A percentile compares a stretch with the other conserved stretches of the same genome.
phyloP scores from a whole-genome alignment of 2,888 invertebrate species.

The Macroteleia sp. region DNA sequence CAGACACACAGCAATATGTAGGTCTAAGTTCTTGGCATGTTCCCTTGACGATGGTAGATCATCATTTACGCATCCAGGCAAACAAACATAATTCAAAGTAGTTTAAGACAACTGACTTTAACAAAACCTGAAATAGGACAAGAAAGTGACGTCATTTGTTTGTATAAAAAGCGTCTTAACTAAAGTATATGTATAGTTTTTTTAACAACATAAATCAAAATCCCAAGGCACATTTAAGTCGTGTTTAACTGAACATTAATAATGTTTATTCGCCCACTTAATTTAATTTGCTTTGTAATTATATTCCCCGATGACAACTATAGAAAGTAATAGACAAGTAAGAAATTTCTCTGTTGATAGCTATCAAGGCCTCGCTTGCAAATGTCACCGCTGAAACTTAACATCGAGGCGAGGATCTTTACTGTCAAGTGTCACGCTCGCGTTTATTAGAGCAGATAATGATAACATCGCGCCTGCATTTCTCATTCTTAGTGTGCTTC shows the following conservation, averaged over 20 bases:
- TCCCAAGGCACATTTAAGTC: conserved; percentile 14
- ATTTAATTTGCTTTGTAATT: conserved; percentile 4
- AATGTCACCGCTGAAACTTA: conserved; percentile 25
- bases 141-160: conserved; percentile 45
- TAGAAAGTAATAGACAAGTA: not conserved
- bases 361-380: conserved; percentile 6
- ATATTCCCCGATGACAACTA: conserved; percentile 30
- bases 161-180: no score
- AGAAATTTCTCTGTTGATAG: not conserved
- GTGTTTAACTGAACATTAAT: conserved; percentile 15
- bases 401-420: conserved; percentile 74
- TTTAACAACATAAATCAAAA: no score
- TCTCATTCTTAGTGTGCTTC: conserved; percentile 59
- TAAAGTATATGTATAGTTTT: no score
- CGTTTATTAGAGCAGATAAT: conserved; percentile 81
- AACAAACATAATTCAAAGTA: conserved; percentile 54
- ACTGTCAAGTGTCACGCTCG: conserved; percentile 73
- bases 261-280: conserved; percentile 4
- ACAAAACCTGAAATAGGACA: conserved; percentile 49
- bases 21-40: conserved; percentile 58
- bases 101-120: conserved; percentile 41
- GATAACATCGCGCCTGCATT: conserved; percentile 80
- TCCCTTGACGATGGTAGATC: conserved; percentile 51
- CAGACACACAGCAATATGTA: conserved; percentile 46
- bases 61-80: conserved; percentile 57